These are phyloP conservation scores for Ceratosolen solmsi DNA, from an alignment of 1,140 invertebrate species.

Conservation along the genomic window DNA sequence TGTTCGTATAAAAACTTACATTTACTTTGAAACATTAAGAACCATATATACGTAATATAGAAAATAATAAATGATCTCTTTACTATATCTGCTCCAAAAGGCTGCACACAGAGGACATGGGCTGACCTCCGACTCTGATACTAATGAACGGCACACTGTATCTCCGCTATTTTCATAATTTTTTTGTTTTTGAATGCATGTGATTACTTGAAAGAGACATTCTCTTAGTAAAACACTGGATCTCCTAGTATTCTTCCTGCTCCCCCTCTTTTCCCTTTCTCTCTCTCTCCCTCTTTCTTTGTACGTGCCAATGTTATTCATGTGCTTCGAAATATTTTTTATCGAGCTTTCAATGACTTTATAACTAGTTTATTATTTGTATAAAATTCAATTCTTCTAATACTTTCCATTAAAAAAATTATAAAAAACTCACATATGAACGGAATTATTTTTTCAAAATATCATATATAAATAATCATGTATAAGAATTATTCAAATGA, in stretches of 20 bases:
- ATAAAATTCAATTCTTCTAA: no score
- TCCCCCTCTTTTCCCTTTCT: no score
- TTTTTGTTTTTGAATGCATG: slow-evolving; percentile 13
- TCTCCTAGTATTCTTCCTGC: no score
- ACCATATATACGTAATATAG: slow-evolving; percentile 19
- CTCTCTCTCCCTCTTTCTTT: background rate
- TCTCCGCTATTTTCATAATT: slow-evolving; percentile 47
- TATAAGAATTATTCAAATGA: no score
- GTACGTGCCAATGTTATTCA: background rate
- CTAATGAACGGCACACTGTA: slow-evolving; percentile 66
- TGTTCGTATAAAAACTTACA: no score
- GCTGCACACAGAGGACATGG: background rate
- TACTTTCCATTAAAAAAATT: no score
- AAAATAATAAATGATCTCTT: slow-evolving; percentile 18
- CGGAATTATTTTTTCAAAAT: no score
- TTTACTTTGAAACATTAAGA: no score
- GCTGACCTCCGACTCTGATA: slow-evolving; percentile 62
- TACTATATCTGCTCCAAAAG: background rate
- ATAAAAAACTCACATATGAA: no score
- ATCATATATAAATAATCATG: no score
- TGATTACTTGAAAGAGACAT: no score
- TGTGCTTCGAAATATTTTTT: background rate
- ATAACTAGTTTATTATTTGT: background rate
- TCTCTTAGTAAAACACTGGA: no score
- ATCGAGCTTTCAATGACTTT: background rate